Evolutionary conservation across 2,888 invertebrate genomes (phyloP), one percentile per base, ranked within the genome.

Genomic region (Tolmerus cingulatus): DNA sequence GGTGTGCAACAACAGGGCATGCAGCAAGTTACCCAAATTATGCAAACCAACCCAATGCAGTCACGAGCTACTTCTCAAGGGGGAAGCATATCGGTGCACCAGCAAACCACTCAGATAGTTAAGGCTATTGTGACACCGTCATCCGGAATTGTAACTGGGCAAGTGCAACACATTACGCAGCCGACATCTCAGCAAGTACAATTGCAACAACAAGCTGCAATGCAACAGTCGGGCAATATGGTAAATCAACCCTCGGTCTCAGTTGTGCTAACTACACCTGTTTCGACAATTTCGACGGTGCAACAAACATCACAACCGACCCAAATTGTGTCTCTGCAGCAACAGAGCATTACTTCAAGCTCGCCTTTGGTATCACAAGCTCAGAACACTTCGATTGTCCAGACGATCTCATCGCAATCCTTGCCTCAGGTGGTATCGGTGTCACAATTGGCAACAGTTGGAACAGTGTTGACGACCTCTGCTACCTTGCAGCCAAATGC

Each of bases 121-220:
- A 93, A 93, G 89, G 91, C 93, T 0, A 91, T 93, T 87, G 92
- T 93, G 8, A 90, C 92, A 1, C 91, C 91, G 0, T 90, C 91
- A 43, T 89, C 90, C 0, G 90, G 90, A 1, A 85, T 88, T n/a
- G 87, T 87, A 8, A 87, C 57, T 43, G 93, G 94, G 0, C 93
- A 93, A 55, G 92, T 94, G 88, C 93, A 93, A 5, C 92, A 94
- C 55, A 93, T 94, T 87, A 90, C 91, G 0, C 92, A 91, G 78
- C 88, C 89, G n/a, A 93, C 93, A 3, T 85, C 89, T 5, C 89
- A 89, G 23, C 90, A 90, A 86, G 90, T 91, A 37, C 91, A 91
- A 87, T 8, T 79, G 12, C 86, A 85, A 19, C 88, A 88, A 77
- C 88, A 87, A 27, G 79, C 74, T 40, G 34, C 78, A 1, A 87